Conservation (phyloP, 2,113 vertebrate species). For the Eublepharis macularius region DNA sequence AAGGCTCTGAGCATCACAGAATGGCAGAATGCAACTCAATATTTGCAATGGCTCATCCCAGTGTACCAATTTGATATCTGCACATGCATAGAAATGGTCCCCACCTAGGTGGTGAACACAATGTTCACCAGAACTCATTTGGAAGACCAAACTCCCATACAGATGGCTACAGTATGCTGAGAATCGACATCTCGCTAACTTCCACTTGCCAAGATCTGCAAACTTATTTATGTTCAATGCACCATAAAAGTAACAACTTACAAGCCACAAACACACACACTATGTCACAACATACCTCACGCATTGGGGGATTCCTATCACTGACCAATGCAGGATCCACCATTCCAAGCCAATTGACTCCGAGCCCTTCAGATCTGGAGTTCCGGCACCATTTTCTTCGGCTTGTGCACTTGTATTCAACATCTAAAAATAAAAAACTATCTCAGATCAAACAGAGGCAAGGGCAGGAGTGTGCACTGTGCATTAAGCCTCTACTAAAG, state of each 20-base stretch:
- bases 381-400: slow-evolving; percentile 65
- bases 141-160: not conserved
- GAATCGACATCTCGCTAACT: not conserved
- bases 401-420: slow-evolving; percentile 49
- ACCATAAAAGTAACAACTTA: not conserved
- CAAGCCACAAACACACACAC: not conserved
- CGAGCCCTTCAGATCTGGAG: slow-evolving; percentile 51
- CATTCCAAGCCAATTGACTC: slow-evolving; percentile 42
- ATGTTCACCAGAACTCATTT: not conserved
- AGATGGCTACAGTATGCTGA: not conserved
- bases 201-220: not conserved
- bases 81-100: not conserved
- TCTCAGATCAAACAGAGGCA: not conserved
- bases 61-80: not conserved
- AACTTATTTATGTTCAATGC: no score
- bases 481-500: no score
- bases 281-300: slow-evolving; percentile 6
- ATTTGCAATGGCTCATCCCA: not conserved
- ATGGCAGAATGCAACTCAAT: not conserved
- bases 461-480: no score
- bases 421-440: slow-evolving; percentile 33
- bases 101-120: not conserved
- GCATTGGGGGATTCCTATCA: slow-evolving; percentile 12
- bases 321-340: slow-evolving; percentile 52
- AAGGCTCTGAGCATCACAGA: no score